These are phyloP conservation scores for Typhlomys cinereus DNA, from an alignment of 2,113 vertebrate genomes.

Conservation along the genomic window DNA sequence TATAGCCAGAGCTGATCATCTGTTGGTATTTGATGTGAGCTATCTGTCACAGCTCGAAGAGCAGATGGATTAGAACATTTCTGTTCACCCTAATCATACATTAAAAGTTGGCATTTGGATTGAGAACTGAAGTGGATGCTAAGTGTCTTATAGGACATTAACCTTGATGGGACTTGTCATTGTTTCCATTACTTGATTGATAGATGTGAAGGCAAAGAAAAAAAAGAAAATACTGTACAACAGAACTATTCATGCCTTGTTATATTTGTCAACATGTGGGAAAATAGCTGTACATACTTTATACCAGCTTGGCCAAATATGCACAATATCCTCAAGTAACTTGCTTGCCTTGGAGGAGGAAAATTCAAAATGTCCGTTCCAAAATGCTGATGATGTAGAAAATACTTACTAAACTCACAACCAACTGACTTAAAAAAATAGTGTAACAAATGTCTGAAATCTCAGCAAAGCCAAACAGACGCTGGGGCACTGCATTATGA, in stretches of 20 bases:
- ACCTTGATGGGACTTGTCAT: not conserved
- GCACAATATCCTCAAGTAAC: conserved; percentile 2
- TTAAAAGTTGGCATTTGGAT: conserved; percentile 50
- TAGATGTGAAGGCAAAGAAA: conserved; percentile 47
- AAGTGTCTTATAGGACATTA: conserved; percentile 40
- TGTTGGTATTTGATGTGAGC: conserved; percentile 52
- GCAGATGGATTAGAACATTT: conserved; percentile 61
- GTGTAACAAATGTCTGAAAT: conserved; percentile 45
- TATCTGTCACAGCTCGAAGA: conserved; percentile 65
- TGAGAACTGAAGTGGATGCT: not conserved
- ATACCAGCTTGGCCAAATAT: not conserved
- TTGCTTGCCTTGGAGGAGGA: conserved; percentile 14
- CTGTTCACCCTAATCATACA: conserved; percentile 47
- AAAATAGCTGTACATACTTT: not conserved
- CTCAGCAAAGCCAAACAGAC: conserved; percentile 70
- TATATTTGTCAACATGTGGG: not conserved
- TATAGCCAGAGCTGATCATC: conserved; percentile 49
- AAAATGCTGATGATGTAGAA: conserved; percentile 34
- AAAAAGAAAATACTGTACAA: conserved; percentile 22
- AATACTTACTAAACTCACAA: conserved; percentile 43
- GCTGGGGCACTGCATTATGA: conserved; percentile 64
- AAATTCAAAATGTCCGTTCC: conserved; percentile 50
- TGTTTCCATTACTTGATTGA: conserved; percentile 56
- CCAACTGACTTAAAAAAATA: not conserved
- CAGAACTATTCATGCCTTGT: conserved; percentile 17